These are phyloP conservation scores for Entosphenus tridentatus DNA, from an alignment of 2,113 vertebrate genomes.

Conservation along the genomic window DNA sequence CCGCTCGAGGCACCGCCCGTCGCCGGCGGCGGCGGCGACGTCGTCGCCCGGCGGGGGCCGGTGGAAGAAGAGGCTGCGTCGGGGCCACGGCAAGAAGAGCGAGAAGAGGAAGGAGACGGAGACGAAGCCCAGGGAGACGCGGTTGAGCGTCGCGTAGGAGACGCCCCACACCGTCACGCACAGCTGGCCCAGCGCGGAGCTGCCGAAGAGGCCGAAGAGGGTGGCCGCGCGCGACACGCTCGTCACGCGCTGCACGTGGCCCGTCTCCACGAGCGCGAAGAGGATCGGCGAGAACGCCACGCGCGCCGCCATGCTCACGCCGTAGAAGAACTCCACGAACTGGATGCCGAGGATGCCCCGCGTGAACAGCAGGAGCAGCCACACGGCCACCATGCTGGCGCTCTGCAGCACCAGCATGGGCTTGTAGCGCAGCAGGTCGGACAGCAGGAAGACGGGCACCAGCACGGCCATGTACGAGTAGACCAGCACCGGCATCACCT, in stretches of 20 bases:
- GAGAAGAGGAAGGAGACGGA: slow-evolving; percentile 37
- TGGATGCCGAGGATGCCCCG: slow-evolving; percentile 43
- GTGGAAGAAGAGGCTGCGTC: slow-evolving; percentile 71
- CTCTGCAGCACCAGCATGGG: slow-evolving; percentile 63
- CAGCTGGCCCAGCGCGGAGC: slow-evolving; percentile 66
- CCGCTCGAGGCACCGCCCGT: slow-evolving; percentile 15
- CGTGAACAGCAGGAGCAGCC: slow-evolving; percentile 49
- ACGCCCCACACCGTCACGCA: slow-evolving; percentile 23
- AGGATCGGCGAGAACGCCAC: slow-evolving; percentile 93
- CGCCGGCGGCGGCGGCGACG: background rate
- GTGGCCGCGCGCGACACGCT: slow-evolving; percentile 51
- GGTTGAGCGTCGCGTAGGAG: slow-evolving; percentile 26
- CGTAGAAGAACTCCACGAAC: slow-evolving; percentile 79
- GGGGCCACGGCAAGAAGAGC: slow-evolving; percentile 46
- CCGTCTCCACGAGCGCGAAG: slow-evolving; percentile 50
- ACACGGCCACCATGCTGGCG: slow-evolving; percentile 51
- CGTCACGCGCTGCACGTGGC: slow-evolving; percentile 55
- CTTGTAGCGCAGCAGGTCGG: slow-evolving; percentile 66
- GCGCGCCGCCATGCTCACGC: slow-evolving; percentile 65
- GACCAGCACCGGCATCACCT: slow-evolving; percentile 53
- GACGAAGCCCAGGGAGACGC: slow-evolving; percentile 46
- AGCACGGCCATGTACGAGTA: slow-evolving; percentile 70
- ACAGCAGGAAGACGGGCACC: slow-evolving; percentile 69
- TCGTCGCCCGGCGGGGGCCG: background rate
- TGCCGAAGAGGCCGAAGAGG: slow-evolving; percentile 65